phyloP scores from a whole-genome alignment of 2,113 vertebrate species.

The Noctilio leporinus region DNA sequence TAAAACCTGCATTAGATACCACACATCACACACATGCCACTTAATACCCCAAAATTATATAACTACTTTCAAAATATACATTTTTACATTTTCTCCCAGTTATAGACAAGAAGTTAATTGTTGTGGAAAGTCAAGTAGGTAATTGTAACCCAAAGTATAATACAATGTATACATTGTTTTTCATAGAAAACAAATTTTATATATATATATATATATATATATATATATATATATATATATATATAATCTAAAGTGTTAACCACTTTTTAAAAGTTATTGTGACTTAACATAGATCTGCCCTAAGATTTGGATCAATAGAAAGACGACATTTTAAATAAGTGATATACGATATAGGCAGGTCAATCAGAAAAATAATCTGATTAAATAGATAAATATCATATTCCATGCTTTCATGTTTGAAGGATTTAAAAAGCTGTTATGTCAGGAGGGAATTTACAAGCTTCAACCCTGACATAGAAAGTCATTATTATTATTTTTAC shows the following conservation, averaged over 20 bases:
- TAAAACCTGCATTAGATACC: background rate
- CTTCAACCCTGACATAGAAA: background rate
- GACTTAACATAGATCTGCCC: background rate
- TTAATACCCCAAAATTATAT: background rate
- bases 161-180: background rate
- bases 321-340: slow-evolving; percentile 32
- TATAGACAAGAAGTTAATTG: background rate
- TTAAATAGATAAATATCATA: slow-evolving; percentile 53
- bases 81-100: background rate
- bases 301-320: background rate
- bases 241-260: background rate
- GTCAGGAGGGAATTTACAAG: slow-evolving; percentile 25
- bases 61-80: background rate
- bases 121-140: background rate
- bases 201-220: too few species aligned
- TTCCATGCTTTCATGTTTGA: background rate
- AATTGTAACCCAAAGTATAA: background rate
- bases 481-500: slow-evolving; percentile 21
- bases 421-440: slow-evolving; percentile 33
- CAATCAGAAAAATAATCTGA: slow-evolving; percentile 48
- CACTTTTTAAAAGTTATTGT: background rate
- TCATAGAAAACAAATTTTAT: background rate
- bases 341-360: background rate
- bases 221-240: too few species aligned
- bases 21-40: background rate